Base-by-base conservation (phyloP, 2,797 vertebrate species). In the Scolopax rusticola region DNA sequence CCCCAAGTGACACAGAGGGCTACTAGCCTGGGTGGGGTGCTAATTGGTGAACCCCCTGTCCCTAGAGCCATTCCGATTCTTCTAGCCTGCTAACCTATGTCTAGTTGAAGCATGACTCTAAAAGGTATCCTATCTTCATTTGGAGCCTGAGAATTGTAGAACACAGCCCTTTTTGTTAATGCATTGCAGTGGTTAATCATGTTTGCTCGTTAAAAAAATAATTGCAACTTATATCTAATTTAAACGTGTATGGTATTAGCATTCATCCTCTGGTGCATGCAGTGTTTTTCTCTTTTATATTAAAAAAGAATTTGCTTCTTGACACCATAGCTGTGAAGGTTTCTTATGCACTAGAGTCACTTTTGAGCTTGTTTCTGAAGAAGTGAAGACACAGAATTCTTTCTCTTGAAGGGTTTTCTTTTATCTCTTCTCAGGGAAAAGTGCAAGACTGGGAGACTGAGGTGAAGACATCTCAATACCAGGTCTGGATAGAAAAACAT, bases 291-390 rank as follows among this genome's bases (percentile, higher is more conserved):
- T 90, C 88, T 71, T 70, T 53, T 95, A 57, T 59, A 86, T 82
- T 86, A 43, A 53, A 59, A 64, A 84, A 83, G 40, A 63, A n/a
- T n/a, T 18, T 15, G 24, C n/a, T 70, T 79, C 67, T 83, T 40
- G 71, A 84, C 51, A 82, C 86, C 74, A 77, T 95, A 94, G 25
- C 53, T 80, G 21, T 56, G 67, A 91, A 89, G 47, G 48, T 87
- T 95, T 96, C 56, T 93, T 87, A 57, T 33, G 48, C 68, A 45
- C 41, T 65, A 53, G 43, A 84, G 32, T 90, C 11, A 43, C 53
- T 86, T 90, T 70, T 3, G 18, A 84, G 86, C 75, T 94, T 83
- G 63, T 76, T 93, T 95, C 91, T 84, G n/a, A 95, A 94, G 74
- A 84, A 82, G 36, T 23, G 36, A 95, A 84, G 63, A 64, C 71